A percentile compares a stretch with the other conserved stretches of the same genome.
Conservation (phyloP, 1,140 invertebrate species). For the Musca domestica region DNA sequence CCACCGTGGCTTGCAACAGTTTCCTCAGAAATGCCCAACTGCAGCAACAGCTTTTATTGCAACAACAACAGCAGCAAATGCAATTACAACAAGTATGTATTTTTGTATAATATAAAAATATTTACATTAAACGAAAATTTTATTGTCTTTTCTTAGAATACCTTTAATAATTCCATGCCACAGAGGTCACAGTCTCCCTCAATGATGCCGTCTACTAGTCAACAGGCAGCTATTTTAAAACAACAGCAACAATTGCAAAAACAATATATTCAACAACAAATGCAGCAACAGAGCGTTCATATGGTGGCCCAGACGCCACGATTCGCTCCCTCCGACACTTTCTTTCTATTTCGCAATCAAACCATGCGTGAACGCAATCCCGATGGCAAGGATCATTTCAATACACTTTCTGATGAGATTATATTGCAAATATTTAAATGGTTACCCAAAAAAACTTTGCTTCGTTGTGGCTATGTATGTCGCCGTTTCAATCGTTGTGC, state of each 20-base stretch:
- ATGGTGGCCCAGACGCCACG: background rate
- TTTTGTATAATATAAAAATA: background rate
- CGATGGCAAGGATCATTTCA: constrained; percentile 58
- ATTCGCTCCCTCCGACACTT: constrained; percentile 30
- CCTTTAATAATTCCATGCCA: background rate
- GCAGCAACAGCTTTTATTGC: background rate
- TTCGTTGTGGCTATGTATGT: constrained; percentile 68
- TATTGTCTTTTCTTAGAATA: background rate
- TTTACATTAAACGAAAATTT: background rate
- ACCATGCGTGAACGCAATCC: constrained; percentile 34
- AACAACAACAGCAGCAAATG: constrained; percentile 23
- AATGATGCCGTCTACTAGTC: constrained; percentile 42
- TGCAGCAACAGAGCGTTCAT: background rate
- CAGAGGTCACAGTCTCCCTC: constrained; percentile 12
- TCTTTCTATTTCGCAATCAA: constrained; percentile 43
- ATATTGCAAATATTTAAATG: constrained; percentile 78
- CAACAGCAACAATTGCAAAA: constrained; percentile 20
- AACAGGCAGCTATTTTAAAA: constrained; percentile 31
- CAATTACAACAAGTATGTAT: constrained; percentile 12
- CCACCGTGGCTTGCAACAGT: constrained; percentile 38
- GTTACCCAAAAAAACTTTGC: constrained; percentile 74
- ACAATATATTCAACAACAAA: constrained; percentile 2
- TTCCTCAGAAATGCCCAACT: constrained; percentile 17
- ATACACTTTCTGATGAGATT: constrained; percentile 77
- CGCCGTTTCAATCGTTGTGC: constrained; percentile 68